Percentiles rank a stretch among this genome's conserved stretches.
Evolutionary conservation across 1,140 invertebrate species (phyloP).

Genomic region (Hyphantria cunea): DNA sequence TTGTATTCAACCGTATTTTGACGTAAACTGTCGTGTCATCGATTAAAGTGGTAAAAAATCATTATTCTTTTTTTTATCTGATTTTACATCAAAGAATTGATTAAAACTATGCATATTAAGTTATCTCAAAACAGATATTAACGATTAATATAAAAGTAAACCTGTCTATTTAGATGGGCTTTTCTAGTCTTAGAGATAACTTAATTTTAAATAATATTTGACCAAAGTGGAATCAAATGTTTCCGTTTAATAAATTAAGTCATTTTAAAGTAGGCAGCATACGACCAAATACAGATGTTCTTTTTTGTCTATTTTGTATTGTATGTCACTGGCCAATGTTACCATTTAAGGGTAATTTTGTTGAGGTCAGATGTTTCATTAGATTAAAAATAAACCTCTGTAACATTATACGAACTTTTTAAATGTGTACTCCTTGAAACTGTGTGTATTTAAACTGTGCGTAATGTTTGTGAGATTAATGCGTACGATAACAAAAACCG

Average conservation of each 20-base stretch:
- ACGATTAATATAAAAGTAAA: too few relatives aligned
- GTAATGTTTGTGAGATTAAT: too few relatives aligned
- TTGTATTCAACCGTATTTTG: conserved; percentile 22
- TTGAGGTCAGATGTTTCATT: conserved; percentile 20
- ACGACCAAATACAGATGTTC: conserved; percentile 42
- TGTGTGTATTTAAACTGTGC: too few relatives aligned
- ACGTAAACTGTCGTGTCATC: conserved; percentile 29
- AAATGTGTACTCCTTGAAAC: too few relatives aligned
- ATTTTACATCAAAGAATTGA: conserved; percentile 14
- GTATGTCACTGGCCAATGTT: conserved; percentile 38
- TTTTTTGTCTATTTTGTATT: conserved; percentile 37
- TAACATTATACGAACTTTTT: neutral
- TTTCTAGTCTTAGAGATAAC: too few relatives aligned
- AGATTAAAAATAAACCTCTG: conserved; percentile 2
- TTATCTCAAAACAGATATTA: neutral
- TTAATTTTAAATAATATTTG: too few relatives aligned
- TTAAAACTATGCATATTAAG: conserved; percentile 4
- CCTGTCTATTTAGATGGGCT: too few relatives aligned
- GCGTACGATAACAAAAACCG: too few relatives aligned
- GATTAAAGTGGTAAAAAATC: conserved; percentile 27
- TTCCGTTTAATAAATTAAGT: conserved; percentile 10
- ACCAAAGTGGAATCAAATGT: too few relatives aligned
- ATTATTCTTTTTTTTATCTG: conserved; percentile 21
- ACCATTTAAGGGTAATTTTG: conserved; percentile 25
- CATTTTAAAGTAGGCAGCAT: conserved; percentile 5